Evolutionary conservation across 1,140 invertebrate genomes (phyloP), one percentile per base, ranked within the genome.

Genomic region (Penaeus indicus): DNA sequence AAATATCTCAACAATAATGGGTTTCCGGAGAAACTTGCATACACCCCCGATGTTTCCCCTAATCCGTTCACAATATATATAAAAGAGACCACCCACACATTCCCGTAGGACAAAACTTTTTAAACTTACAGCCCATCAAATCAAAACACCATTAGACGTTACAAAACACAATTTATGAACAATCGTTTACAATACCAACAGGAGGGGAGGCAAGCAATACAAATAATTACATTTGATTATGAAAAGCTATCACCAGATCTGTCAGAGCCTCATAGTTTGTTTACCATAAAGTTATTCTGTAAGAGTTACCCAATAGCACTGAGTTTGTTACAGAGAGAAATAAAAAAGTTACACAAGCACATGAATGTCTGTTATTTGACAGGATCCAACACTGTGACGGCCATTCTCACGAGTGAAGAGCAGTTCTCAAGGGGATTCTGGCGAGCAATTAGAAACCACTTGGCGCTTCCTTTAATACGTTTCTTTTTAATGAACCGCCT

Each of bases 1-100:
- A 87, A 87, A 87, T 87, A 87, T 87, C n/a, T 87, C 75, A 87
- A 87, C 85, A 87, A 87, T 81, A 54, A 86, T 80, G 82, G 85
- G 78, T 54, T 42, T 47, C 21, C 78, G 78, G 27, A 54, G 25
- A 27, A 32, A 63, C 54, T 54, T 54, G 54, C 62, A 81, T 32
- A 69, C 63, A 60, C n/a, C 78, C 78, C 22, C 21, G 78, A 61
- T 54, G 54, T 16, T 54, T 54, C 47, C 42, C 79, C 64, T 67
- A 47, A 77, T 32, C 84, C 78, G 62, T 47, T 27, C 72, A 79
- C 78, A 69, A 69, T 86, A 86, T 78, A 80, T 86, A 80, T 54
- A 54, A 11, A 54, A 54, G 54, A 54, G 54, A 54, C 16, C 54
- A 54, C 54, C 54, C 54, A 54, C 54, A 54, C 54, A 54, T 54